These are phyloP conservation scores for Erebia aethiops DNA, from an alignment of 2,888 invertebrate species.

Conservation along the genomic window DNA sequence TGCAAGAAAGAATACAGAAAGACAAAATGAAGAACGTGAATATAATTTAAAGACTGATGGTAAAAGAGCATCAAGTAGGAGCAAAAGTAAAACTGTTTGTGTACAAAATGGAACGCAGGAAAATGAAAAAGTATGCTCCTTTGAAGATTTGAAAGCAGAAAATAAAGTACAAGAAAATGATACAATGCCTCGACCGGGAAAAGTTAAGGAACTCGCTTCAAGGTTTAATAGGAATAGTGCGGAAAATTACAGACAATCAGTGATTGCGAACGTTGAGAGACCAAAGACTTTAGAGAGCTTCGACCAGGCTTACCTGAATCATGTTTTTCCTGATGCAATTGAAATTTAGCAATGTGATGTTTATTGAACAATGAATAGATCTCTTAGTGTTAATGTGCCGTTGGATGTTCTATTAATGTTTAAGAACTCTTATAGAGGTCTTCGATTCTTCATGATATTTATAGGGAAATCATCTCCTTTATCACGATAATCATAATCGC, in stretches of 20 bases:
- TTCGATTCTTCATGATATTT: slow-evolving; percentile 34
- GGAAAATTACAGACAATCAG: slow-evolving; percentile 51
- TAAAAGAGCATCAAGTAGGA: slow-evolving; percentile 57
- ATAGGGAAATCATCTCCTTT: slow-evolving; percentile 30
- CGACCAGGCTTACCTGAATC: slow-evolving; percentile 84
- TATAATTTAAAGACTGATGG: slow-evolving; percentile 44
- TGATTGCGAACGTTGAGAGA: slow-evolving; percentile 66
- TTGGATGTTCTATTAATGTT: slow-evolving; percentile 27
- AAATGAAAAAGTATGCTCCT: slow-evolving; percentile 52
- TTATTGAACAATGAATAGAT: slow-evolving; percentile 45
- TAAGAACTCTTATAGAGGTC: slow-evolving; percentile 32
- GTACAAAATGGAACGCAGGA: slow-evolving; percentile 40
- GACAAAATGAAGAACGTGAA: slow-evolving; percentile 44
- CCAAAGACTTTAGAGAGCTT: slow-evolving; percentile 83
- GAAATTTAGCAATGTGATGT: slow-evolving; percentile 62
- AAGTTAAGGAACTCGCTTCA: slow-evolving; percentile 75
- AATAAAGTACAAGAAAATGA: slow-evolving; percentile 49
- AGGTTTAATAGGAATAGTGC: slow-evolving; percentile 67
- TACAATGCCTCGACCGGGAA: slow-evolving; percentile 66
- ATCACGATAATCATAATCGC: slow-evolving; percentile 29
- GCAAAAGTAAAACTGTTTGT: slow-evolving; percentile 46
- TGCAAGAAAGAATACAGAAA: slow-evolving; percentile 49
- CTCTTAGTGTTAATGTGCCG: slow-evolving; percentile 47
- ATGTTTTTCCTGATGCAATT: slow-evolving; percentile 83
- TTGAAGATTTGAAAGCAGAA: slow-evolving; percentile 51